phyloP scores from a whole-genome alignment of 2,888 invertebrate species.

The Orgyia antiqua region DNA sequence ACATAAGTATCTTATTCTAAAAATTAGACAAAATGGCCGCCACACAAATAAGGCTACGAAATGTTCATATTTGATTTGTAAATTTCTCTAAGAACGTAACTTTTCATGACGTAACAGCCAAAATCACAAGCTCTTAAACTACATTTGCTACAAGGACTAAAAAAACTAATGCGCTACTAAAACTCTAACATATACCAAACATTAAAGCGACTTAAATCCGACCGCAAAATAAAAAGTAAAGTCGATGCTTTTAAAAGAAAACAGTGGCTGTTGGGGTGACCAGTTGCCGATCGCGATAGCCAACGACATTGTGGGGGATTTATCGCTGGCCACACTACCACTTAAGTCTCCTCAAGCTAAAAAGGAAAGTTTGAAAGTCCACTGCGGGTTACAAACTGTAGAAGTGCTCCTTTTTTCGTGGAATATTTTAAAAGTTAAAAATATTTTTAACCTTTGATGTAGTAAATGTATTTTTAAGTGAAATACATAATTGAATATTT shows the following conservation, averaged over 20 bases:
- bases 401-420: slow-evolving; percentile 13
- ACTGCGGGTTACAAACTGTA: slow-evolving; percentile 19
- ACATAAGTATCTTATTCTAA: too few species aligned
- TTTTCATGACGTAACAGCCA: too few species aligned
- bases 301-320: slow-evolving; percentile 29
- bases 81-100: too few species aligned
- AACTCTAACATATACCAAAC: slow-evolving; percentile 20
- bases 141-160: too few species aligned
- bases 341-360: slow-evolving; percentile 30
- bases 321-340: slow-evolving; percentile 29
- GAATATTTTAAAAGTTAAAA: not conserved
- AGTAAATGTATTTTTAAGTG: not conserved
- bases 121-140: too few species aligned
- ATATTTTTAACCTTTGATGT: not conserved
- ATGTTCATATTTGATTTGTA: too few species aligned
- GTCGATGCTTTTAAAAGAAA: slow-evolving; percentile 30
- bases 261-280: slow-evolving; percentile 29
- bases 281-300: slow-evolving; percentile 31
- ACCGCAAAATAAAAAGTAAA: slow-evolving; percentile 27
- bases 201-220: slow-evolving; percentile 22
- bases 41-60: too few species aligned
- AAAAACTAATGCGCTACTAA: too few species aligned
- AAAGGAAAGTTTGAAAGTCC: slow-evolving; percentile 33
- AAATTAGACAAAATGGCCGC: too few species aligned
- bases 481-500: too few species aligned